Evolutionary conservation across 92 coral and sea anemone genomes (phyloP).

Genomic region (Hydrozoanthus gracilis): DNA sequence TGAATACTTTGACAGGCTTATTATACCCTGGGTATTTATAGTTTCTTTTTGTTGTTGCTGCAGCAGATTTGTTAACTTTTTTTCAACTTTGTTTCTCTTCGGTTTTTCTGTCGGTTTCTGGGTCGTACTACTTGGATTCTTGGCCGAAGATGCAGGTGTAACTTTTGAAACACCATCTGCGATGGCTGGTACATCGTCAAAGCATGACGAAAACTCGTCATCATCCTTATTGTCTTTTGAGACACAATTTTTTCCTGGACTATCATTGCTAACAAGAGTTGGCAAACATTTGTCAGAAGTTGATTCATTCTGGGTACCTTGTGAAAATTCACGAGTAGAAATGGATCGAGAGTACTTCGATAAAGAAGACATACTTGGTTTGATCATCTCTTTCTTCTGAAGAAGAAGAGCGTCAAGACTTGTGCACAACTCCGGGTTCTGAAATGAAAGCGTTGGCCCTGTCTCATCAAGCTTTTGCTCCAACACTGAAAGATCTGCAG

Average conservation of each 20-base stretch:
- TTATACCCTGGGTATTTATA: background rate
- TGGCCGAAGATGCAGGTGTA: background rate
- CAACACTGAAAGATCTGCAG: background rate
- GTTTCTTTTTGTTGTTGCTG: background rate
- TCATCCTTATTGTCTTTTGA: conserved; percentile 1
- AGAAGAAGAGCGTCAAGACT: background rate
- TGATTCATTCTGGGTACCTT: background rate
- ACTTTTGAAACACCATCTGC: background rate
- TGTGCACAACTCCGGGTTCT: background rate
- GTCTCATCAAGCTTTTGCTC: background rate
- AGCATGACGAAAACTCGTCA: conserved; percentile 40
- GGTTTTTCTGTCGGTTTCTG: background rate
- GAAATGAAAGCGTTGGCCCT: background rate
- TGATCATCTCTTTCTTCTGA: background rate
- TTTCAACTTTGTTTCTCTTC: conserved; percentile 10
- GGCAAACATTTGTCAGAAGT: background rate
- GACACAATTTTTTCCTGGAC: background rate
- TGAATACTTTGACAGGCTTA: conserved; percentile 9
- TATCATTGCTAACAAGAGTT: background rate
- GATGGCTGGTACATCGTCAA: conserved; percentile 12
- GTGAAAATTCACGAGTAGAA: background rate
- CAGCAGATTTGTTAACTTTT: background rate
- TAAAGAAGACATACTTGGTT: conserved; percentile 19
- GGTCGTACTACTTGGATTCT: background rate
- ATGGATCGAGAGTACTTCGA: conserved; percentile 39